Evolutionary conservation across 1,140 invertebrate genomes (phyloP).

Genomic region (Megalopta genalis): DNA sequence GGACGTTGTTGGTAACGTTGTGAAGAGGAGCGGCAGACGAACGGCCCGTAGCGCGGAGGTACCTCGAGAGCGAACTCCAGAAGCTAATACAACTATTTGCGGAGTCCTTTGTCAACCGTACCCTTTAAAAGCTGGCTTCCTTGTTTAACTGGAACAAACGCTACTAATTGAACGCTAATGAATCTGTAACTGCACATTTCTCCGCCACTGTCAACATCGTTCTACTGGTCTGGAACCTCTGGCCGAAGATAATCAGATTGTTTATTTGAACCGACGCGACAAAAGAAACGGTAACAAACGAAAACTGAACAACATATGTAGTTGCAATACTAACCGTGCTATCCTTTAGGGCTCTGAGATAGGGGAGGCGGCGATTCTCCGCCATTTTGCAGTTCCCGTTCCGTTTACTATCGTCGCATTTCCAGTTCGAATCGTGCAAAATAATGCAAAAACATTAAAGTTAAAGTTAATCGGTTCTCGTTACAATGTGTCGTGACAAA

Average conservation of each 20-base stretch:
- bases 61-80: conserved; percentile 34
- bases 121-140: conserved; percentile 64
- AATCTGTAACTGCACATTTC: conserved; percentile 61
- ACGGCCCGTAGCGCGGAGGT: conserved; percentile 6
- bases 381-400: not conserved
- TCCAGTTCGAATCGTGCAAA: not conserved
- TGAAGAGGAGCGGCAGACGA: not conserved
- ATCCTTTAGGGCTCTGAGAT: too few species aligned
- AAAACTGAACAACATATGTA: too few species aligned
- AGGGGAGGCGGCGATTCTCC: not conserved
- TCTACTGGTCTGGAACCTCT: conserved; percentile 9
- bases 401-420: not conserved
- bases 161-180: conserved; percentile 79
- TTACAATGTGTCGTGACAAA: conserved; percentile 39
- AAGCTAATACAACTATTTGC: conserved; percentile 62
- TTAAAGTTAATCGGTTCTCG: conserved; percentile 23
- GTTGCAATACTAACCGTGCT: too few species aligned
- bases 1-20: not conserved
- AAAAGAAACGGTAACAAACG: not conserved
- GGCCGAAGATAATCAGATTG: not conserved
- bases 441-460: conserved; percentile 11
- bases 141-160: conserved; percentile 72
- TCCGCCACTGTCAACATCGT: conserved; percentile 27
- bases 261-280: not conserved
- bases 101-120: conserved; percentile 71